Conservation (phyloP, 2,888 invertebrate genomes). For the Callosobruchus maculatus region DNA sequence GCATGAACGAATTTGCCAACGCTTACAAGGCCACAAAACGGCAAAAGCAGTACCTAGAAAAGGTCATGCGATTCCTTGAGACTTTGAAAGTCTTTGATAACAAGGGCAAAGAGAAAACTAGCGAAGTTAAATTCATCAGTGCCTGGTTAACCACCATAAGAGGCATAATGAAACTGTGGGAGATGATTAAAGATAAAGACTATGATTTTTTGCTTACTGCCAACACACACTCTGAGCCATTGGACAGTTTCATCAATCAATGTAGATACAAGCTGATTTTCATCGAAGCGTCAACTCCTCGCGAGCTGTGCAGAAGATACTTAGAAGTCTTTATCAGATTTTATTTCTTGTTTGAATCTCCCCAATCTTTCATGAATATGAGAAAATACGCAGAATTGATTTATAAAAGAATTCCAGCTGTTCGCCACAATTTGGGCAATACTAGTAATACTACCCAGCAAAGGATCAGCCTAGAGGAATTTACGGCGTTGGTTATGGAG, state of each 20-base stretch:
- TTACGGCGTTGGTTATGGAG: not conserved
- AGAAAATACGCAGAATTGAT: not conserved
- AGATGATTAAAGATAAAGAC: slow-evolving; percentile 2
- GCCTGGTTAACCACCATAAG: slow-evolving; percentile 11
- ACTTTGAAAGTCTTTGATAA: slow-evolving; percentile 3
- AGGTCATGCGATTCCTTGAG: slow-evolving; percentile 1
- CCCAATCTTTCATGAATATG: not conserved
- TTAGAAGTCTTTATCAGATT: not conserved
- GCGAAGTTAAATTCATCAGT: slow-evolving; percentile 9
- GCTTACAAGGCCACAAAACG: slow-evolving; percentile 10
- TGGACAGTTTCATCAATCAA: slow-evolving; percentile 7
- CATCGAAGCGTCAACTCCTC: not conserved
- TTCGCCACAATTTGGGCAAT: not conserved
- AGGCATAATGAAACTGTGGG: slow-evolving; percentile 11
- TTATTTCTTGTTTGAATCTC: not conserved
- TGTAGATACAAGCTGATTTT: not conserved
- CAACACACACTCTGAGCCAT: slow-evolving; percentile 5
- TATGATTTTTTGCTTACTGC: slow-evolving; percentile 6
- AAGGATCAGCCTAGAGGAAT: not conserved
- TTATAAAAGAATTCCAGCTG: not conserved
- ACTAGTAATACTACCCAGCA: not conserved
- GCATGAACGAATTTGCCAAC: slow-evolving; percentile 3
- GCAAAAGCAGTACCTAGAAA: slow-evolving; percentile 3
- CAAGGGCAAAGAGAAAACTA: slow-evolving; percentile 5
- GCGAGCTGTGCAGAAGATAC: not conserved